These are phyloP conservation scores for Sminthurides aquaticus DNA, from an alignment of 2,888 invertebrate species.

Conservation along the genomic window DNA sequence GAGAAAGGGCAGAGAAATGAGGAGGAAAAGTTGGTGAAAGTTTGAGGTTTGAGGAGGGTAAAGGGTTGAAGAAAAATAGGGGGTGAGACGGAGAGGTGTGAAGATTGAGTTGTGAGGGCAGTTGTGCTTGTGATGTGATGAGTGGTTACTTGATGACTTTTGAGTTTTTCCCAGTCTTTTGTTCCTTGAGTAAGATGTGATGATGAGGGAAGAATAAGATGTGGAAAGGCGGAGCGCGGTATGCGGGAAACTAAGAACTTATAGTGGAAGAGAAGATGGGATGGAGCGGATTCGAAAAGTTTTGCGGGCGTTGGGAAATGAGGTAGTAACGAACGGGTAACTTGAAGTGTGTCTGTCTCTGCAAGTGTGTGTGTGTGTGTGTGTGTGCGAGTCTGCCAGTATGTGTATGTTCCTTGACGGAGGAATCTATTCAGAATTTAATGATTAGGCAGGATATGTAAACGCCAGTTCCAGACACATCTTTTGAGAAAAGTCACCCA, in stretches of 20 bases:
- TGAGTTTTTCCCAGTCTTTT: not conserved
- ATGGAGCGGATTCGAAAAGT: not conserved
- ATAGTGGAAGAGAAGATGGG: no score
- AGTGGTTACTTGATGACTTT: not conserved
- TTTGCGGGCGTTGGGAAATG: not conserved
- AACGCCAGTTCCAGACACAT: slow-evolving; percentile 41
- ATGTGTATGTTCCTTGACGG: not conserved
- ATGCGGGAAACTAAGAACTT: no score
- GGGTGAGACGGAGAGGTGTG: not conserved
- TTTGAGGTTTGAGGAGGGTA: not conserved
- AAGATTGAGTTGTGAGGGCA: not conserved
- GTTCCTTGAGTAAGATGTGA: not conserved
- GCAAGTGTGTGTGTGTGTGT: not conserved
- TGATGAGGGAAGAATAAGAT: no score
- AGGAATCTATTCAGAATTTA: slow-evolving; percentile 24
- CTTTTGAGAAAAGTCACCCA: slow-evolving; percentile 22
- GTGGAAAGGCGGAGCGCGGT: no score
- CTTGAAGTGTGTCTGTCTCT: not conserved
- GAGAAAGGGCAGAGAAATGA: not conserved
- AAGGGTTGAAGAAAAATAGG: not conserved
- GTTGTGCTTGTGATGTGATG: not conserved
- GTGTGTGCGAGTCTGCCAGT: not conserved
- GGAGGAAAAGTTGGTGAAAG: not conserved
- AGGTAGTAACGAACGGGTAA: not conserved
- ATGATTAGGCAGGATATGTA: slow-evolving; percentile 38